Base-by-base conservation (phyloP, 2,888 invertebrate genomes). In the Crepidodera aurea region DNA sequence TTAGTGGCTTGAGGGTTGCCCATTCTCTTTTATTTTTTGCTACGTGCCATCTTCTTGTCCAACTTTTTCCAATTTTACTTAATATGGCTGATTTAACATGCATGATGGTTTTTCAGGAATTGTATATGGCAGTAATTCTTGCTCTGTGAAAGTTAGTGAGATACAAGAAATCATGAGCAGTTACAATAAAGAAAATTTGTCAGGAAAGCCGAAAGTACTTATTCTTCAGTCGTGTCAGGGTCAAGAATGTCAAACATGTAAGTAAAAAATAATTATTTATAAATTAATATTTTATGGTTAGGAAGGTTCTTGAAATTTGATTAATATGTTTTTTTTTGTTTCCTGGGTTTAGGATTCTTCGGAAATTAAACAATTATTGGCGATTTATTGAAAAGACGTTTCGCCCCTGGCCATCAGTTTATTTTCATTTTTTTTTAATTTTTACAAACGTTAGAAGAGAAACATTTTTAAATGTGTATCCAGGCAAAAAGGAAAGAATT, bases 201-300 rank as follows among this genome's bases (percentile, higher is more conserved):
- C 72, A 1, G 78, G 80, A 1, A 85, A 85, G 70, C 84, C 85
- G 10, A 87, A 87, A 77, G 71, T 87, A 54, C 72, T 87, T 0
- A 82, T 87, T 48, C 78, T 87, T 37, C 87, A 87, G 75, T 84
- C 86, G 0, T 87, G 87, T 63, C 87, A 87, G 73, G 85, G 84
- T 25, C 73, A 67, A 1, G 58, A 69, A 37, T 76, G 76, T 34
- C 77, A 76, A 66, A 70, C 68, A 71, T 40, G 77, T 79, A 72
- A 64, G 63, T 50, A 29, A n/a, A 48, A 22, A 22, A 22, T 22
- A 32, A n/a, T 1, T 18, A 8, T 15, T 13, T 54, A 4, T 1
- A 48, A 46, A 19, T 37, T 8, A 37, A 18, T 37, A 12, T 10
- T n/a, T 37, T 2, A 7, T 51, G 5, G n/a, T n/a, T n/a, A n/a